These are phyloP conservation scores for Hirtodrosophila confusa DNA, from an alignment of 2,888 invertebrate genomes.

Conservation along the genomic window DNA sequence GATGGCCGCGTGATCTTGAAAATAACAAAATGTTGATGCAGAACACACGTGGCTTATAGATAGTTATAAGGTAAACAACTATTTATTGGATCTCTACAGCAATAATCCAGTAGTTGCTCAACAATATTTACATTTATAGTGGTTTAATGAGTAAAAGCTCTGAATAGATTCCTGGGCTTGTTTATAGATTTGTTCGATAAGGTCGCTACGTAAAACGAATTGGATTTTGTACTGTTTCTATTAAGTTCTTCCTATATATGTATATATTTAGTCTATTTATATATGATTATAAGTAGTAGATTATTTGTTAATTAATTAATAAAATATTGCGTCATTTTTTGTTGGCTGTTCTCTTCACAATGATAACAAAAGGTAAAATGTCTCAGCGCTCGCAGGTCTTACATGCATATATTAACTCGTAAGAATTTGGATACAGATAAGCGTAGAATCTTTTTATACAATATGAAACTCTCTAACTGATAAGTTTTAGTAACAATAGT, in stretches of 20 bases:
- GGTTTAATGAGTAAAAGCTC: too few relatives aligned
- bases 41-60: too few relatives aligned
- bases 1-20: slow-evolving; percentile 11
- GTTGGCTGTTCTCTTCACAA: neutral
- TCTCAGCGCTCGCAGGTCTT: neutral
- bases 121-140: neutral
- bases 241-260: neutral
- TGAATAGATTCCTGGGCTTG: neutral
- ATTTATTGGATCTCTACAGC: too few relatives aligned
- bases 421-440: slow-evolving; percentile 9
- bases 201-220: too few relatives aligned
- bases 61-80: too few relatives aligned
- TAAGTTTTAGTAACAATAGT: slow-evolving; percentile 1
- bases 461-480: slow-evolving; percentile 17
- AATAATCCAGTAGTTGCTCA: neutral
- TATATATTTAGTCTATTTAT: neutral
- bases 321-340: neutral
- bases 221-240: too few relatives aligned
- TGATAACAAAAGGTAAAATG: slow-evolving; percentile 28
- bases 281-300: neutral
- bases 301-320: slow-evolving; percentile 1
- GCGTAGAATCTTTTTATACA: slow-evolving; percentile 2
- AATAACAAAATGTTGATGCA: neutral
- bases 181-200: neutral
- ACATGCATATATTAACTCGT: too few relatives aligned